Percentiles rank a stretch among this genome's conserved stretches.
Conservation (phyloP, 2,888 invertebrate species). For the Pollenia angustigena region DNA sequence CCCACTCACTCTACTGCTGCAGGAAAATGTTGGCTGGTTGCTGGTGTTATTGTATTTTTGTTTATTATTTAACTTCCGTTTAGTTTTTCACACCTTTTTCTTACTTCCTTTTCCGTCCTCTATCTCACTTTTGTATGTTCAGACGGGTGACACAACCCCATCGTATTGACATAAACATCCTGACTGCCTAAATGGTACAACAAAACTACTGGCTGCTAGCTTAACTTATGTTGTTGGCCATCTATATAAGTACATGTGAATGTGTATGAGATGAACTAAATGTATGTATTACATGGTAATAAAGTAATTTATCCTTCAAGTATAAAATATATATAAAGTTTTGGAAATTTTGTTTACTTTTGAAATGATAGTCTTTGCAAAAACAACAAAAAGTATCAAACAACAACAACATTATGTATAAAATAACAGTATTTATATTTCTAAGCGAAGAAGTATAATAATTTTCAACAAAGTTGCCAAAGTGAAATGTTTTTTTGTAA, state of each 20-base stretch:
- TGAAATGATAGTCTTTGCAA: conserved; percentile 64
- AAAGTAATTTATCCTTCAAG: conserved; percentile 1
- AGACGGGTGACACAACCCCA: background rate
- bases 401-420: conserved; percentile 25
- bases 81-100: conserved; percentile 71
- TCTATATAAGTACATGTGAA: background rate
- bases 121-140: background rate
- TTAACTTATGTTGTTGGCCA: conserved; percentile 33
- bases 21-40: conserved; percentile 12
- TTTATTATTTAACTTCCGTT: conserved; percentile 72
- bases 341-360: conserved; percentile 68
- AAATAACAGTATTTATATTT: conserved; percentile 27
- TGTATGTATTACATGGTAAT: background rate
- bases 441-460: conserved; percentile 15
- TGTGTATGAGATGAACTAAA: background rate
- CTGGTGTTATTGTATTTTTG: conserved; percentile 55
- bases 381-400: conserved; percentile 26
- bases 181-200: conserved; percentile 7
- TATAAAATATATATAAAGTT: conserved; percentile 44
- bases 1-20: conserved; percentile 13
- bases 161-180: conserved; percentile 59
- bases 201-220: background rate
- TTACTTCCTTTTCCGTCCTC: conserved; percentile 42
- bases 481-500: conserved; percentile 51
- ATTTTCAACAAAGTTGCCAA: conserved; percentile 65